phyloP scores from a whole-genome alignment of 2,113 vertebrate species.

The Trinectes maculatus region DNA sequence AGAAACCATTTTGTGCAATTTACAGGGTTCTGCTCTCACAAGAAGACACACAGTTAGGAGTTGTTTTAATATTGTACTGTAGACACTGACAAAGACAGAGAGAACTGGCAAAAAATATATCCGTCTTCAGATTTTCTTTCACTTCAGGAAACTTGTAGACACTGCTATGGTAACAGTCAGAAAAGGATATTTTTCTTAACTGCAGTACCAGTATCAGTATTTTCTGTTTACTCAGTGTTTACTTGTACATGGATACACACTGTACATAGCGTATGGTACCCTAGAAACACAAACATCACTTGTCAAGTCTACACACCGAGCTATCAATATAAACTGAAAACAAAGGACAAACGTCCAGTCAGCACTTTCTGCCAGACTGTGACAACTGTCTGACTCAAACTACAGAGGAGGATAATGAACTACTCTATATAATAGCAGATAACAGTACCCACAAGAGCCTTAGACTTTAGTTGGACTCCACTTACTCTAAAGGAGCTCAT shows the following conservation, averaged over 20 bases:
- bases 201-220: constrained; percentile 5
- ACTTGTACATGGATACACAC: not conserved
- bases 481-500: no score
- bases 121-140: constrained; percentile 16
- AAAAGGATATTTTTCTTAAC: constrained; percentile 7
- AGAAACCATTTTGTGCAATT: constrained; percentile 66
- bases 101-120: constrained; percentile 29
- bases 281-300: not conserved
- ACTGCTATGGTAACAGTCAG: constrained; percentile 43
- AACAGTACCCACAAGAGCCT: not conserved
- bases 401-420: not conserved
- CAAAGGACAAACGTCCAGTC: no score
- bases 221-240: constrained; percentile 6
- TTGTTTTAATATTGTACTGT: constrained; percentile 42
- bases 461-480: constrained; percentile 11
- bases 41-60: constrained; percentile 53
- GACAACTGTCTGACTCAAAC: not conserved
- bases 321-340: not conserved
- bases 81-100: constrained; percentile 34
- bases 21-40: constrained; percentile 42
- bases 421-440: not conserved
- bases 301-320: not conserved
- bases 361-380: not conserved
- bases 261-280: not conserved
- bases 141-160: constrained; percentile 16